These are phyloP conservation scores for Eulemur mongoz DNA, from an alignment of 2,797 vertebrate genomes.

Conservation along the genomic window DNA sequence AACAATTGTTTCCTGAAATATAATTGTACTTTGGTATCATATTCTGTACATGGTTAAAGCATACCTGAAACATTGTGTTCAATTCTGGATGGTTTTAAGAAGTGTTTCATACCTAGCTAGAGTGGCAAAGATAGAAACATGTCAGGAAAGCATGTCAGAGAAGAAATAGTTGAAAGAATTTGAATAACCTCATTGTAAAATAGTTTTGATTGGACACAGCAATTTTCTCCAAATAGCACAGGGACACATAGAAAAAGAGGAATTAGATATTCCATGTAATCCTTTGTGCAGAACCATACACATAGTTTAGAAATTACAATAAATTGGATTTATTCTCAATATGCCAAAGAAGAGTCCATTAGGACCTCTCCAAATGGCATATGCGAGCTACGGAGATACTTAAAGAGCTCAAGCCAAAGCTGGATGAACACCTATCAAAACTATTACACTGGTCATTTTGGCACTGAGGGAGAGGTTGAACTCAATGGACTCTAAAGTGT, in stretches of 20 bases:
- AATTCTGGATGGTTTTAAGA: background rate
- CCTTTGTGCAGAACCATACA: background rate
- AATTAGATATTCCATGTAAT: background rate
- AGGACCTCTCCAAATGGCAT: background rate
- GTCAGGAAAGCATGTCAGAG: background rate
- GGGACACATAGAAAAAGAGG: background rate
- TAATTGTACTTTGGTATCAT: background rate
- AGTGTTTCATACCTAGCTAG: background rate
- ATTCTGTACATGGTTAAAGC: background rate
- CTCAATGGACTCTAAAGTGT: background rate
- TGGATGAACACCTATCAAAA: background rate
- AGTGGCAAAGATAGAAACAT: background rate
- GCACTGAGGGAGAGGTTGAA: background rate
- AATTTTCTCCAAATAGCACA: background rate
- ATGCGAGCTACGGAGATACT: background rate
- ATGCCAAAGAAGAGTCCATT: background rate
- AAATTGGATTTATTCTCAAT: conserved; percentile 1
- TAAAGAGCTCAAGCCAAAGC: background rate
- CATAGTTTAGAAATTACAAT: background rate
- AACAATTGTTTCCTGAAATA: background rate
- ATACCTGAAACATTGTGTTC: background rate
- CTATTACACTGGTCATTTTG: background rate
- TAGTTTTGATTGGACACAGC: background rate
- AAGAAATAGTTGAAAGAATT: background rate
- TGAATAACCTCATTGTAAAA: background rate